phyloP scores from a whole-genome alignment of 2,113 vertebrate species.

The Pongo pygmaeus region DNA sequence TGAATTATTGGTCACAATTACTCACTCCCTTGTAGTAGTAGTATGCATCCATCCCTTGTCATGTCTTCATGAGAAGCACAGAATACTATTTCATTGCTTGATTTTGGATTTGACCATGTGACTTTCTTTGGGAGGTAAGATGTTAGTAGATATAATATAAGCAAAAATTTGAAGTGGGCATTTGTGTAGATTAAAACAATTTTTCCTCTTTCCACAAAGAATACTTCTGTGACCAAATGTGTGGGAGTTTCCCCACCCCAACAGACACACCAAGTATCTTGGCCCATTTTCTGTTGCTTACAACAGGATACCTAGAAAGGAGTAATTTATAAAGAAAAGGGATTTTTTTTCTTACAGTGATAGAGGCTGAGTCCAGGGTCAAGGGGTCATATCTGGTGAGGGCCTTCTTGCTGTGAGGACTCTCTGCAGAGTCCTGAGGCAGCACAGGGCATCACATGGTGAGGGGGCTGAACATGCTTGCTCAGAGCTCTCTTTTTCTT shows the following conservation, averaged over 20 bases:
- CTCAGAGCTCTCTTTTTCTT: neutral
- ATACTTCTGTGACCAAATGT: neutral
- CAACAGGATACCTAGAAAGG: neutral
- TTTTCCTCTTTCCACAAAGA: too few species aligned
- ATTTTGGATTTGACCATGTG: neutral
- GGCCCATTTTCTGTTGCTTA: neutral
- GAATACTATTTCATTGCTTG: neutral
- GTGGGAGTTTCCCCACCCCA: neutral
- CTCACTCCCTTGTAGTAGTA: neutral
- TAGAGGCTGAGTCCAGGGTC: neutral
- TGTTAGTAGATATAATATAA: neutral
- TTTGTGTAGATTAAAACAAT: neutral
- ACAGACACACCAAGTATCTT: neutral
- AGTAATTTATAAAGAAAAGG: neutral
- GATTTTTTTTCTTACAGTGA: neutral
- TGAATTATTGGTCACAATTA: neutral
- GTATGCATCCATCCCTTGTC: neutral
- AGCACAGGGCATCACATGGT: neutral
- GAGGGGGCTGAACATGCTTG: neutral
- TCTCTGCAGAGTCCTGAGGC: neutral
- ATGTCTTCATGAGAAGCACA: neutral
- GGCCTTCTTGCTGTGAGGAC: neutral
- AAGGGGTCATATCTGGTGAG: neutral
- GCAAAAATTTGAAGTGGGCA: neutral
- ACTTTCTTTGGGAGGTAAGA: neutral